Conservation (phyloP, 2,888 invertebrate species). For the Beris morrisii region DNA sequence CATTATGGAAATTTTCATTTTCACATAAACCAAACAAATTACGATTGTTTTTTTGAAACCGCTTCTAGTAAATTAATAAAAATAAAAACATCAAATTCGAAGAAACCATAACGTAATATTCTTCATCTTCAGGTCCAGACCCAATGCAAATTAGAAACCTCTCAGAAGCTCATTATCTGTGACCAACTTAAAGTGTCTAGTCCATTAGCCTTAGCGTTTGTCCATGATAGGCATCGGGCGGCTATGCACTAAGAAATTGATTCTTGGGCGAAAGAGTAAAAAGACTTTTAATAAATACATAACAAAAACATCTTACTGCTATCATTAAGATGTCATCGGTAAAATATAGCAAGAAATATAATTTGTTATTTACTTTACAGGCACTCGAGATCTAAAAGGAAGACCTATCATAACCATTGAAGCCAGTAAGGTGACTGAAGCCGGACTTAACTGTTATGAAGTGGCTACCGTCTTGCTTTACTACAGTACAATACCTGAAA, state of each 20-base stretch:
- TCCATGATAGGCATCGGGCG: not conserved
- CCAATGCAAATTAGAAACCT: slow-evolving; percentile 29
- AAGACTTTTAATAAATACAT: slow-evolving; percentile 5
- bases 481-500: slow-evolving; percentile 68
- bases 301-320: slow-evolving; percentile 13
- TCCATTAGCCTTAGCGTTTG: slow-evolving; percentile 8
- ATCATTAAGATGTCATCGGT: slow-evolving; percentile 30
- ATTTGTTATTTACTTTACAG: slow-evolving; percentile 58
- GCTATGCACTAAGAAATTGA: not conserved
- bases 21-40: slow-evolving; percentile 21
- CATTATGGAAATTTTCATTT: slow-evolving; percentile 19
- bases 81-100: too few species aligned
- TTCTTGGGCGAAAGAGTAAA: slow-evolving; percentile 17
- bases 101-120: slow-evolving; percentile 1
- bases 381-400: slow-evolving; percentile 66
- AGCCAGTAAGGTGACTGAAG: slow-evolving; percentile 62
- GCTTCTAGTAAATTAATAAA: not conserved
- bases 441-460: slow-evolving; percentile 66
- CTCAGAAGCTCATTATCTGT: slow-evolving; percentile 26
- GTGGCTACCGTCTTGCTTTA: slow-evolving; percentile 71
- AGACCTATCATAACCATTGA: slow-evolving; percentile 69
- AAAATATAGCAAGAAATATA: slow-evolving; percentile 20
- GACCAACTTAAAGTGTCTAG: slow-evolving; percentile 21
- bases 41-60: slow-evolving; percentile 21
- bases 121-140: not conserved